Evolutionary conservation across 2,888 invertebrate genomes (phyloP).

Genomic region (Lypha dubia): DNA sequence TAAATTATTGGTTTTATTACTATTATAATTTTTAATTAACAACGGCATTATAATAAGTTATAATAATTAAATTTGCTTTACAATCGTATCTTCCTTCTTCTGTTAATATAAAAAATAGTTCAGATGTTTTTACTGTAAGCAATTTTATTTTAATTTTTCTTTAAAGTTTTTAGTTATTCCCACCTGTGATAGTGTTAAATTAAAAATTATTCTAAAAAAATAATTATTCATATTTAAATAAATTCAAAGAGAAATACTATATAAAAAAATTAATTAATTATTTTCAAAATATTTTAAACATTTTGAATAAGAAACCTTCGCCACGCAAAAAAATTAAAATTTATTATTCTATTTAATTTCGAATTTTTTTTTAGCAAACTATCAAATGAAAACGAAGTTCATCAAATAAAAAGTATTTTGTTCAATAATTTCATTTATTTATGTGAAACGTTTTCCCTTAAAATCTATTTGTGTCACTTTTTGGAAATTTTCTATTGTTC

Average conservation of each 20-base stretch:
- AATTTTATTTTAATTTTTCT: background rate
- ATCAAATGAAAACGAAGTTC: too few species aligned
- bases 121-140: background rate
- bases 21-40: background rate
- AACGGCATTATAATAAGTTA: background rate
- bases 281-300: conserved; percentile 21
- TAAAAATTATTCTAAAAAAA: conserved; percentile 36
- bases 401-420: too few species aligned
- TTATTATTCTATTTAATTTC: too few species aligned
- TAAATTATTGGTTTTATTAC: conserved; percentile 3
- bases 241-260: too few species aligned
- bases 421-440: too few species aligned
- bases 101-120: background rate
- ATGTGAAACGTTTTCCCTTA: too few species aligned
- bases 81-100: background rate
- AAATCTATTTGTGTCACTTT: too few species aligned
- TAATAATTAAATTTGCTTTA: background rate
- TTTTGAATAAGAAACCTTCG: too few species aligned
- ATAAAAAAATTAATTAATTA: conserved; percentile 16
- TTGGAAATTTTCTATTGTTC: too few species aligned
- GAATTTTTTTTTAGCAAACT: too few species aligned
- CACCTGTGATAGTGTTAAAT: conserved; percentile 79
- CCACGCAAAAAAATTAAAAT: too few species aligned
- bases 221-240: conserved; percentile 12
- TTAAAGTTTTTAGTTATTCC: conserved; percentile 72